A percentile compares a stretch with the other conserved stretches of the same genome.
phyloP scores from a whole-genome alignment of 2,113 vertebrate genomes.

The Todiramphus saurophagus region DNA sequence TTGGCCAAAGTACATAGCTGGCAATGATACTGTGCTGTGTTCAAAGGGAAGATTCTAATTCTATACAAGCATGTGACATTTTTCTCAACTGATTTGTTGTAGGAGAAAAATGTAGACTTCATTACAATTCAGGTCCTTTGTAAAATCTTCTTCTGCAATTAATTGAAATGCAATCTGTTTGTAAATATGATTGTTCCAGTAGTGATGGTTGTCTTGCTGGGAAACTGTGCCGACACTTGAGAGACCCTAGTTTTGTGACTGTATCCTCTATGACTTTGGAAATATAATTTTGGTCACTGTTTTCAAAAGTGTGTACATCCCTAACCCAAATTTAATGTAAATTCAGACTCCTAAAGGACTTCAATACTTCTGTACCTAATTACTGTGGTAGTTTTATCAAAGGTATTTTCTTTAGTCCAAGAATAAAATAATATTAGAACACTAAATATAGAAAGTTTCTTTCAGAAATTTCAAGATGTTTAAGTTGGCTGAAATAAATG shows the following conservation, averaged over 20 bases:
- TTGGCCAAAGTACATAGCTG: not conserved
- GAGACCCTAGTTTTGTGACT: not conserved
- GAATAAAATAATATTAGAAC: not conserved
- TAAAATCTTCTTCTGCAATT: not conserved
- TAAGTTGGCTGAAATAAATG: not conserved
- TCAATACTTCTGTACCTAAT: not conserved
- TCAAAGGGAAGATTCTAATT: not conserved
- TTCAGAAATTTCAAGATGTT: not conserved
- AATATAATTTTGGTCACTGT: not conserved
- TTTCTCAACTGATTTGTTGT: not conserved
- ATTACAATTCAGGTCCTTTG: not conserved
- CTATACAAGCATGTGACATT: not conserved
- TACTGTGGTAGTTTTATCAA: not conserved
- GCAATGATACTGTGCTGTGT: not conserved
- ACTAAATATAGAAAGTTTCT: not conserved
- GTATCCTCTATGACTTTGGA: not conserved
- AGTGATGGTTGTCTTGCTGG: not conserved
- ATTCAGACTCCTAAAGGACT: not conserved
- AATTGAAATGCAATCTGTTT: not conserved
- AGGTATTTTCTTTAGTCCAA: not conserved
- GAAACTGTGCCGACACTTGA: accelerated
- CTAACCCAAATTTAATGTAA: not conserved
- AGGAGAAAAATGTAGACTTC: not conserved
- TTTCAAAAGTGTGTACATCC: not conserved
- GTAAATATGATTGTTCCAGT: not conserved